A percentile compares a stretch with the other conserved stretches of the same genome.
phyloP scores from a whole-genome alignment of 2,797 vertebrate species.

The Acanthiza pusilla region DNA sequence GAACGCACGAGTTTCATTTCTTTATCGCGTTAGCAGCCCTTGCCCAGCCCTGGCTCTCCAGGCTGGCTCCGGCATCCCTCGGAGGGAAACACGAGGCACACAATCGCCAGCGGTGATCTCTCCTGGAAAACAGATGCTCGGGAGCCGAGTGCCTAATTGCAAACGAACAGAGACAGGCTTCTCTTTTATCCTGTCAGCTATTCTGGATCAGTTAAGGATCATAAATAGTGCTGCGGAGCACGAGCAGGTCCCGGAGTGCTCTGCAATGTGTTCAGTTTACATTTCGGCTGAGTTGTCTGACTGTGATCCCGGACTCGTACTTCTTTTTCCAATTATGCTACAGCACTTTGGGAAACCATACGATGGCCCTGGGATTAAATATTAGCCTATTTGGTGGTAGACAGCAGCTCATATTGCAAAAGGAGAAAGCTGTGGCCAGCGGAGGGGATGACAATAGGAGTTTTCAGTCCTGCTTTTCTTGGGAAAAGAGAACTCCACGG shows the following conservation, averaged over 20 bases:
- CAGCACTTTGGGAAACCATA: background rate
- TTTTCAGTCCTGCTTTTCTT: background rate
- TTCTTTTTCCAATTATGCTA: background rate
- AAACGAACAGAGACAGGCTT: background rate
- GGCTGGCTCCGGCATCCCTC: background rate
- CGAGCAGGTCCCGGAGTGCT: background rate
- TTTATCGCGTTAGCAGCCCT: background rate
- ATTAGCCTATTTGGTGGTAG: background rate
- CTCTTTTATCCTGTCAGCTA: background rate
- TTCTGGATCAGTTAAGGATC: background rate
- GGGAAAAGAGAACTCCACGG: background rate
- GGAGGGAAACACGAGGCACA: background rate
- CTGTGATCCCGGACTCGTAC: background rate
- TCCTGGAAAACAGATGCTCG: background rate
- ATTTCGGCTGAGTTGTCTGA: background rate
- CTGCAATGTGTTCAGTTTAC: background rate
- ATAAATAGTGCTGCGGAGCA: background rate
- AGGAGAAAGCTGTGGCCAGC: background rate
- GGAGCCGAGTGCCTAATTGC: background rate
- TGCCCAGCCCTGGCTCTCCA: background rate
- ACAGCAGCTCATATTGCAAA: background rate
- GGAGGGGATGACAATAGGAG: background rate
- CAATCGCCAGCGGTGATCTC: rapidly evolving
- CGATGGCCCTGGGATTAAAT: background rate
- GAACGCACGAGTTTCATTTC: background rate